Percentiles rank a stretch among this genome's conserved stretches.
Conservation (phyloP, 2,888 invertebrate genomes). For the Calameuta pallipes region DNA sequence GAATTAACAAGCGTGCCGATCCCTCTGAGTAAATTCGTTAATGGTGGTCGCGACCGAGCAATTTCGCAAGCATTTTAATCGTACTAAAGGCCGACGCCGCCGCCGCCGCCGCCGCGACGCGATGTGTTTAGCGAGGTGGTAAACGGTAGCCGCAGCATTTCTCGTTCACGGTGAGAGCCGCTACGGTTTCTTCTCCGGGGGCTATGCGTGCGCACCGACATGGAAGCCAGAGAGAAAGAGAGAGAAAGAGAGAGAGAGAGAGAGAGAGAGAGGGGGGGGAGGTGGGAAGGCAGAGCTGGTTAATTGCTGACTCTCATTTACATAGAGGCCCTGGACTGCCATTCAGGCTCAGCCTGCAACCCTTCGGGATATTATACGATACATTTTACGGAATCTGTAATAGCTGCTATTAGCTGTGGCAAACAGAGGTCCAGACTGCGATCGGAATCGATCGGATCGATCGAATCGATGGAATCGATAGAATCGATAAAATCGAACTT, state of each 20-base stretch:
- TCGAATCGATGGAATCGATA: too few relatives aligned
- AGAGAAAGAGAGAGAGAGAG: too few relatives aligned
- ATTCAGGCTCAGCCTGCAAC: constrained; percentile 29
- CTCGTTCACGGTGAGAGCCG: constrained; percentile 13
- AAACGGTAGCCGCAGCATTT: constrained; percentile 19
- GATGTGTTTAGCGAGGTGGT: constrained; percentile 22
- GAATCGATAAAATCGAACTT: too few relatives aligned
- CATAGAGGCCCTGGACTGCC: constrained; percentile 49
- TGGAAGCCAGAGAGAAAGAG: too few relatives aligned
- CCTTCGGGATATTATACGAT: constrained; percentile 27
- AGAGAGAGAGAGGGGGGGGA: too few relatives aligned
- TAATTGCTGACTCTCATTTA: constrained; percentile 60
- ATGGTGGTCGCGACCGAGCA: constrained; percentile 13
- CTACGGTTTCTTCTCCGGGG: constrained; percentile 1
- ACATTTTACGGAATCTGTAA: constrained; percentile 36
- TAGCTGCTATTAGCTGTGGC: constrained; percentile 32
- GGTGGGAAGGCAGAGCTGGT: constrained; percentile 28
- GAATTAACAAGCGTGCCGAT: too few relatives aligned
- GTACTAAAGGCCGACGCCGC: constrained; percentile 17
- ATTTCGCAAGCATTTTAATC: constrained; percentile 23
- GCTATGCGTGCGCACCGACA: too few relatives aligned
- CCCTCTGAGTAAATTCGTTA: constrained; percentile 12
- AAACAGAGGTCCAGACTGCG: not conserved
- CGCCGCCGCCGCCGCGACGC: constrained; percentile 3
- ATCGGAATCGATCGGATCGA: too few relatives aligned